Evolutionary conservation across 1,140 invertebrate species (phyloP), one percentile per base, ranked within the genome.

Genomic region (roundworm (Caenorhabditis elegans)): DNA sequence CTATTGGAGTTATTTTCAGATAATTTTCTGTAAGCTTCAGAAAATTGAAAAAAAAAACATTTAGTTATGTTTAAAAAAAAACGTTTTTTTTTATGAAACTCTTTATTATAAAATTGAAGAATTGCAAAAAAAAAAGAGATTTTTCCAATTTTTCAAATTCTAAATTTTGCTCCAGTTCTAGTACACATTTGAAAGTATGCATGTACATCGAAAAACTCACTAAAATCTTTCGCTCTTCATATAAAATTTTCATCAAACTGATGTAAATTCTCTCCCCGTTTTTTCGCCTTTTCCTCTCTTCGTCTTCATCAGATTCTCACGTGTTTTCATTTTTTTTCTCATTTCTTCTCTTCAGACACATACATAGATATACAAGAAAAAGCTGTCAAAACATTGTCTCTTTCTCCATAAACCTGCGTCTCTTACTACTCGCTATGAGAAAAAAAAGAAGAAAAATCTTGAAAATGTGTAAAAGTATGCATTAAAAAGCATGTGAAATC

Each of bases 331-430:
- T 11, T 28, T 55, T 77, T 49, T 51, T 48, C 26, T 77, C 31
- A 34, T 77, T 77, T 1, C n/a, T 28, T 76, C 70, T 76, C 70
- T 76, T 76, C 26, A 60, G 53, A 34, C 60, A 70, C 34, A 39
- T 43, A 70, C 60, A 70, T 34, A 19, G 60, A n/a, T n/a, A n/a
- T n/a, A n/a, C n/a, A n/a, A n/a, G n/a, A n/a, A n/a, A 70, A 70
- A 70, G 60, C 60, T 70, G 60, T 39, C 60, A 70, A 70, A 70
- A 70, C 60, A 39, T 70, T 70, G 60, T 70, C 60, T 70, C 13
- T 43, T n/a, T 19, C 34, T 43, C 5, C 6, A 43, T 15, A 43
- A 5, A 43, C 39, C 60, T 70, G 34, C 34, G 34, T 70, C 34
- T 39, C 10, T 70, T 13, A 39, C n/a, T 36, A 22, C 53, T 34